Evolutionary conservation across 1,140 invertebrate species (phyloP).

Genomic region (Mercenaria mercenaria): DNA sequence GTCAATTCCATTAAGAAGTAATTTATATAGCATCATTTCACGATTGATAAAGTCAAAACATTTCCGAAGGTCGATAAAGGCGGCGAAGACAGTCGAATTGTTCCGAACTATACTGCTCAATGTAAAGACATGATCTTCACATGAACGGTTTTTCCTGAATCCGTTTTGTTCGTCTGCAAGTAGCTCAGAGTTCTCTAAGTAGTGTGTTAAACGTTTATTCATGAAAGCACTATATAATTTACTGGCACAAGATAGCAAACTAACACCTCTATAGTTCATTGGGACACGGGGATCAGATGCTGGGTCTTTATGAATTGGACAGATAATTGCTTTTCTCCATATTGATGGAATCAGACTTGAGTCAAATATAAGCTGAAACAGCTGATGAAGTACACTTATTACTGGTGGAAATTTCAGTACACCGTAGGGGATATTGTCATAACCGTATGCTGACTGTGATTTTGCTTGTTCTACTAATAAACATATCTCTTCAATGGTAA

Average conservation of each 20-base stretch:
- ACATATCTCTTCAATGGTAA: neutral
- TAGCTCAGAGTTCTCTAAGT: conserved; percentile 21
- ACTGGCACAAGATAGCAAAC: conserved; percentile 29
- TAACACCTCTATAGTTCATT: conserved; percentile 44
- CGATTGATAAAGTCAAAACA: conserved; percentile 47
- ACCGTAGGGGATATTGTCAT: conserved; percentile 9
- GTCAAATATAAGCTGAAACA: conserved; percentile 54
- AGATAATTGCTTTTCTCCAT: conserved; percentile 54
- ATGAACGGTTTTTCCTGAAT: conserved; percentile 16
- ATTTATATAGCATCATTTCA: conserved; percentile 44
- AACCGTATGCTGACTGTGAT: neutral
- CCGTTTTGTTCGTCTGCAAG: conserved; percentile 55
- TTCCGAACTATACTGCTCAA: conserved; percentile 40
- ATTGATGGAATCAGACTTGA: conserved; percentile 30
- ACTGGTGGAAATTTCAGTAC: neutral
- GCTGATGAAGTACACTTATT: neutral
- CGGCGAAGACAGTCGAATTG: neutral
- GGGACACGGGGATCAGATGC: conserved; percentile 19
- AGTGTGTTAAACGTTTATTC: conserved; percentile 9
- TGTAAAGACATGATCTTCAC: conserved; percentile 46
- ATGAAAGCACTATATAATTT: conserved; percentile 55
- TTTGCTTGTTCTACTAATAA: neutral
- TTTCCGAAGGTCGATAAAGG: conserved; percentile 42
- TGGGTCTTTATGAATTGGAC: conserved; percentile 55
- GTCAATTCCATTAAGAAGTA: conserved; percentile 38